Evolutionary conservation across 1,140 invertebrate species (phyloP).

Genomic region (Phocides pigmalion): DNA sequence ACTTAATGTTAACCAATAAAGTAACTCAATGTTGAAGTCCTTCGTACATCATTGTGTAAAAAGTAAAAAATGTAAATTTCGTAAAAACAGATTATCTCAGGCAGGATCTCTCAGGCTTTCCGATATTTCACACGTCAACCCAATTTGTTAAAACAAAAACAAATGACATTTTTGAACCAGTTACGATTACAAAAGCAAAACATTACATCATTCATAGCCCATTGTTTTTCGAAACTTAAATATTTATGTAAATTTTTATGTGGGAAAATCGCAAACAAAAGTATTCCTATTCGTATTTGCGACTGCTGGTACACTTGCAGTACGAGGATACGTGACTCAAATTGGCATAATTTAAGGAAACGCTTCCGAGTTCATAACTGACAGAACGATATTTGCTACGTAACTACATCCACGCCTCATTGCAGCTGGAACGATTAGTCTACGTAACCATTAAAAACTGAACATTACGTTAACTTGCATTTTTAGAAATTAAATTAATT

Average conservation of each 20-base stretch:
- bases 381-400: constrained; percentile 45
- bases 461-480: constrained; percentile 38
- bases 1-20: too few species aligned
- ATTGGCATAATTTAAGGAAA: constrained; percentile 53
- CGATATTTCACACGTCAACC: constrained; percentile 15
- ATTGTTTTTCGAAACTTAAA: constrained; percentile 30
- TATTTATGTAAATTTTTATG: constrained; percentile 31
- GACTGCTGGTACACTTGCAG: neutral
- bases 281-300: constrained; percentile 21
- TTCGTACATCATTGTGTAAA: too few species aligned
- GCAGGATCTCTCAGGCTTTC: neutral
- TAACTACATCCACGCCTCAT: constrained; percentile 57
- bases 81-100: neutral
- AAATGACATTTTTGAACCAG: constrained; percentile 27
- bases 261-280: constrained; percentile 33
- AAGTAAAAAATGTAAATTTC: constrained; percentile 5
- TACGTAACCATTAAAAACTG: constrained; percentile 60
- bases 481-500: neutral
- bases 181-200: constrained; percentile 19
- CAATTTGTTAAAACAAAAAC: constrained; percentile 7
- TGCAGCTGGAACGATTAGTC: constrained; percentile 41
- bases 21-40: too few species aligned
- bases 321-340: constrained; percentile 30
- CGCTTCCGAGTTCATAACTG: constrained; percentile 62
- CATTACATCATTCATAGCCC: constrained; percentile 32